These are phyloP conservation scores for Phrynocephalus forsythii DNA, from an alignment of 2,797 vertebrate species.

Conservation along the genomic window DNA sequence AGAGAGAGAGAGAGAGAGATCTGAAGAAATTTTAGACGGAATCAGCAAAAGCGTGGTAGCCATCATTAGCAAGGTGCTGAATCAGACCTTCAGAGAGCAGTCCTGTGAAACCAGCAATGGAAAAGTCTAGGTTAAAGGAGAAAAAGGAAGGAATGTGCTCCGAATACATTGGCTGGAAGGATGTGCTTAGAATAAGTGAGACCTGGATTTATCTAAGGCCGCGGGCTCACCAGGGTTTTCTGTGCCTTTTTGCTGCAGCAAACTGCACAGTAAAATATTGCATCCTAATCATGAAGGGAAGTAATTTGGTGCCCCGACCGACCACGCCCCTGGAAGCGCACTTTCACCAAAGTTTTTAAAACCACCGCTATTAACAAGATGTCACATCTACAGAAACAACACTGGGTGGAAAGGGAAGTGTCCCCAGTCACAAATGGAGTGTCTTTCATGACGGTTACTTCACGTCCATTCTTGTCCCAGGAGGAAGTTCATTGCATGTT, in stretches of 20 bases:
- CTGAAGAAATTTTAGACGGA: background rate
- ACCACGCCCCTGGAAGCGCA: too few relatives aligned
- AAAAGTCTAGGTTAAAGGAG: background rate
- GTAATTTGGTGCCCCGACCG: too few relatives aligned
- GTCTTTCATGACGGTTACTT: too few relatives aligned
- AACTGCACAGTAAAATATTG: too few relatives aligned
- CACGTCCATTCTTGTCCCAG: too few relatives aligned
- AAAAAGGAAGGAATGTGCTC: background rate
- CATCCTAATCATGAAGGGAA: too few relatives aligned
- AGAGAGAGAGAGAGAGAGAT: background rate
- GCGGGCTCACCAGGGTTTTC: too few relatives aligned
- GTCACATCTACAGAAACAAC: background rate
- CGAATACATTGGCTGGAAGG: background rate
- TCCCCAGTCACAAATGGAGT: background rate
- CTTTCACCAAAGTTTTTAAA: too few relatives aligned
- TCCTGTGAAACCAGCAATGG: background rate
- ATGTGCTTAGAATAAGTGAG: background rate
- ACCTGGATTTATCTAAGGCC: background rate
- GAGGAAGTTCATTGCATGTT: too few relatives aligned
- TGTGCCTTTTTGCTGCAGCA: too few relatives aligned
- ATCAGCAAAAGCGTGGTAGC: conserved; percentile 11
- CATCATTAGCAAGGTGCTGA: conserved; percentile 9
- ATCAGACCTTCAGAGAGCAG: conserved; percentile 8
- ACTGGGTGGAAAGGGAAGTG: background rate
- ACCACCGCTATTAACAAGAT: background rate